phyloP scores from a whole-genome alignment of 2,113 vertebrate genomes.

The Pycnonotus jocosus region DNA sequence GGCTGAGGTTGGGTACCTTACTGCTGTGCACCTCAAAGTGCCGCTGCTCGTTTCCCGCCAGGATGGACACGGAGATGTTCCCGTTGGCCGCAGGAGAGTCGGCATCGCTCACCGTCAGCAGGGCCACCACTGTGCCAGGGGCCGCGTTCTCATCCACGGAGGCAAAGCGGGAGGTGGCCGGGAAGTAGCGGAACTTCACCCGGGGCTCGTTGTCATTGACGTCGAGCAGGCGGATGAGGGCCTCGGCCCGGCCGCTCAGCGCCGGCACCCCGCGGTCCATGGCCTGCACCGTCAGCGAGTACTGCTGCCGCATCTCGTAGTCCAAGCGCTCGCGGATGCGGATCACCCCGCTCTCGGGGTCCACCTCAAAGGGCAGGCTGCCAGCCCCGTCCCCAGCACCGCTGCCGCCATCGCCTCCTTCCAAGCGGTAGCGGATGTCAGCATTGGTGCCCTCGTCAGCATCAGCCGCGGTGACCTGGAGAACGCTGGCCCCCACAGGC shows the following conservation, averaged over 20 bases:
- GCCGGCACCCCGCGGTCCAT: conserved; percentile 84
- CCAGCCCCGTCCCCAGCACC: conserved; percentile 51
- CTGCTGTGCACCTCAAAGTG: conserved; percentile 97
- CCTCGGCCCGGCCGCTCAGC: conserved; percentile 87
- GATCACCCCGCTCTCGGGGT: conserved; percentile 87
- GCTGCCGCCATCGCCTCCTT: conserved; percentile 59
- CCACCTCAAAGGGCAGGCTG: conserved; percentile 88
- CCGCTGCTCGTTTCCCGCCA: conserved; percentile 92
- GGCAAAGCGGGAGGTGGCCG: conserved; percentile 91
- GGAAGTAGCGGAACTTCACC: conserved; percentile 91
- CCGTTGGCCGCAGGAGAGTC: conserved; percentile 92
- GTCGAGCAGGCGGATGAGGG: conserved; percentile 86
- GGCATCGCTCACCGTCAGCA: conserved; percentile 92
- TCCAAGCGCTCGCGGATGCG: conserved; percentile 87
- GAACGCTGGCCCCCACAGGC: conserved; percentile 84
- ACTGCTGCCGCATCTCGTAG: conserved; percentile 86
- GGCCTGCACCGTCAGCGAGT: conserved; percentile 90
- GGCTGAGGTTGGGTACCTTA: conserved; percentile 93
- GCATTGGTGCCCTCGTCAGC: conserved; percentile 92
- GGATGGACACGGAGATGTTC: conserved; percentile 92
- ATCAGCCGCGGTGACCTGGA: conserved; percentile 88
- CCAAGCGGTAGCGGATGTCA: conserved; percentile 87
- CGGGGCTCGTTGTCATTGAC: conserved; percentile 96
- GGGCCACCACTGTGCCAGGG: conserved; percentile 91
- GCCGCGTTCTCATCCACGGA: conserved; percentile 95